These are phyloP conservation scores for Cynaeus angustus DNA, from an alignment of 2,888 invertebrate genomes.

Conservation along the genomic window DNA sequence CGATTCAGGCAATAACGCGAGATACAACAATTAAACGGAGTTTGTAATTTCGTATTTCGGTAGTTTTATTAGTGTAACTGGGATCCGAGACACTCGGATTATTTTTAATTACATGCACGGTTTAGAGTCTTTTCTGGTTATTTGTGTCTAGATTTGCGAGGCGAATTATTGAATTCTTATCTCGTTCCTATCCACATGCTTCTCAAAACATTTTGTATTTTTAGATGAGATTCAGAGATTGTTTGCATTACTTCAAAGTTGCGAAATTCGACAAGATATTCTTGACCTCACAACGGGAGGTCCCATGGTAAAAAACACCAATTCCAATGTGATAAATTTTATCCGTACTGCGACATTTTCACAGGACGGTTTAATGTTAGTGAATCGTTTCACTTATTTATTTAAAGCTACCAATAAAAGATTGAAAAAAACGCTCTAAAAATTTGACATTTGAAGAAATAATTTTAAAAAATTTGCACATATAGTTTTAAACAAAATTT, in stretches of 20 bases:
- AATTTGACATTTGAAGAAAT: too few species aligned
- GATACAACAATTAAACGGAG: conserved; percentile 28
- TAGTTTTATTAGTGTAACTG: conserved; percentile 21
- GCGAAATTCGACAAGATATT: conserved; percentile 30
- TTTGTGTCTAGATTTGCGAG: conserved; percentile 8
- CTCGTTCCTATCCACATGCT: too few species aligned
- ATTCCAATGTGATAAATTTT: conserved; percentile 23
- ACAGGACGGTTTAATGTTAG: too few species aligned
- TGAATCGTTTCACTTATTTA: too few species aligned
- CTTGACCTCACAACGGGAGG: conserved; percentile 38
- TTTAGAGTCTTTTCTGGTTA: background rate
- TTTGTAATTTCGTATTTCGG: conserved; percentile 30
- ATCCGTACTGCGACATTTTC: too few species aligned
- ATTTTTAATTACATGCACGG: conserved; percentile 10
- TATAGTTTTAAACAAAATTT: too few species aligned
- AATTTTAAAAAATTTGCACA: too few species aligned
- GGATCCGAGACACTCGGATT: conserved; percentile 14
- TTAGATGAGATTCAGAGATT: conserved; percentile 16
- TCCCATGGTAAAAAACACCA: conserved; percentile 23
- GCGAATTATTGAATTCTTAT: conserved; percentile 11
- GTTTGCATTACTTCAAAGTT: conserved; percentile 30
- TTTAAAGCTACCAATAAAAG: too few species aligned
- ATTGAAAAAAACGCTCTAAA: too few species aligned
- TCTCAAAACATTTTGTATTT: conserved; percentile 25
- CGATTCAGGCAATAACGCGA: conserved; percentile 27